Base-by-base conservation (phyloP, 1,140 invertebrate species). In the Drosophila orena region DNA sequence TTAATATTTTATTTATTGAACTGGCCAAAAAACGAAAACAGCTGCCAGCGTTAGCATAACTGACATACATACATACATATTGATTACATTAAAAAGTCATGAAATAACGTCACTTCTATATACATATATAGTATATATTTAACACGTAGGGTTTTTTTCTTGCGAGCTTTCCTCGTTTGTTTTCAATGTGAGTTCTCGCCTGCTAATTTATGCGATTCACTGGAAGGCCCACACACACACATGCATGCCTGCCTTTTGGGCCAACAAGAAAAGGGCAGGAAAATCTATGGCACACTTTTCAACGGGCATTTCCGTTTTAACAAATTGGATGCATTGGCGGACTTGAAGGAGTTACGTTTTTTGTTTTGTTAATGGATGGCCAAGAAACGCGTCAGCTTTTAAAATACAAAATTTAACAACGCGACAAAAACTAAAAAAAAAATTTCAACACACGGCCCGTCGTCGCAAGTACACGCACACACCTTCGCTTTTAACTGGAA, bases 391-490 rank as follows among this genome's bases (percentile, higher is more conserved):
- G 69, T 66, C 22, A 47, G 59, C 59, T 62, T 59, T 15, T 35
- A 27, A 81, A 71, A 68, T 78, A 69, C 61, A 88, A 81, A 86
- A 71, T 69, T 86, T 88, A 75, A 86, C 81, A 86, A 86, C 81
- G 83, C 81, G 81, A 86, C 81, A 76, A 76, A 76, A 76, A 70
- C 74, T 44, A 20, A 44, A 44, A 44, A 40, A 43, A 44, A 44
- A 71, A 70, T 56, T 75, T 76, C 30, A 75, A 64, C 71, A 74
- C 69, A 55, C 70, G 65, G 47, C 37, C 43, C 43, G 46, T 47
- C 46, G 22, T 47, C 46, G 46, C 46, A 46, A 46, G 44, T 30
- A 73, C 69, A 72, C 54, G 65, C 62, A 66, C 62, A 38, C 42
- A 46, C 22, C 50, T 49, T 47, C 10, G 52, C 43, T 40, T 70